Evolutionary conservation across 2,113 vertebrate species (phyloP), one percentile per base, ranked within the genome.

Genomic region (Clupea harengus): DNA sequence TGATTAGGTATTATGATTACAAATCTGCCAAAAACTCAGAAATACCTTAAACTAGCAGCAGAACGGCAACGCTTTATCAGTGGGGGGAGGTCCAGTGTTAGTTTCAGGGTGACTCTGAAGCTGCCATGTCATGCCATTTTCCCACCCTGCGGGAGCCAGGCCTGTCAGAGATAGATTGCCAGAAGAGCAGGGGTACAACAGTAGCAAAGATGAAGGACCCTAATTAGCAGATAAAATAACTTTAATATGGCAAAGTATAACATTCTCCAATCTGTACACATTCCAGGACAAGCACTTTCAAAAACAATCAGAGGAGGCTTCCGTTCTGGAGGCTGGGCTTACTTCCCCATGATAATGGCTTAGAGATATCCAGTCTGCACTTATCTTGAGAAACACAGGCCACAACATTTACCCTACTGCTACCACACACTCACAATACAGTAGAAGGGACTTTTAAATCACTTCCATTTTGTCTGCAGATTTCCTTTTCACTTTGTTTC

Each of bases 61-160:
- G 83, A 64, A 25, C 82, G 91, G 85, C 86, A 87, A 88, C 67
- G 64, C 46, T 60, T 84, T 85, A 91, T 90, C 86, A 86, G 90
- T 88, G 45, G 25, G 47, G 89, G 90, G 90, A 91, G 90, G 90
- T 91, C 86, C 89, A 90, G 85, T 25, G 60, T 46, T 88, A 67
- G 87, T 90, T 90, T 92, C 86, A 89, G 86, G 86, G 50, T 85
- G 44, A 3, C 87, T 90, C 57, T 82, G 72, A 87, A 81, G 84
- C 89, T 90, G 87, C 75, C 84, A 84, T 82, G 52, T 84, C 44
- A 82, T 87, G 84, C 85, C 84, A 90, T 81, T 87, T 88, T 25
- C 81, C n/a, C 28, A 39, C 28, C 83, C 64, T 15, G 25, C 1
- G 45, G 80, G 52, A 90, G 89, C 91, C 91, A 91, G 84, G 22